A percentile compares a stretch with the other conserved stretches of the same genome.
phyloP scores from a whole-genome alignment of 2,888 invertebrate species.

The Luffia ferchaultella region DNA sequence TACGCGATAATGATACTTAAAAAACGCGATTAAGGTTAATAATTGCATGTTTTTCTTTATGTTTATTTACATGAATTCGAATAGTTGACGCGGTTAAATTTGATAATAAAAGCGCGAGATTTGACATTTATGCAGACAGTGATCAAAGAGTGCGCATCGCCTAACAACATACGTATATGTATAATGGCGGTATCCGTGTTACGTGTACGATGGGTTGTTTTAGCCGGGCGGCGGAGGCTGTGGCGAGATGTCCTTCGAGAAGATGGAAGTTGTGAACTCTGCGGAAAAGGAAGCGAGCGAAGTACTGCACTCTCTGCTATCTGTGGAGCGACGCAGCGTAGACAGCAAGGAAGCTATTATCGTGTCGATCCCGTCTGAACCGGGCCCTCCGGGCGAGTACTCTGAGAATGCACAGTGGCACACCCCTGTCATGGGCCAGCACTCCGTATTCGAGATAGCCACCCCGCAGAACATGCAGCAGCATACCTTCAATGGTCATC shows the following conservation, averaged over 20 bases:
- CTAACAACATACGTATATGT: constrained; percentile 55
- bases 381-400: constrained; percentile 54
- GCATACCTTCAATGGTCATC: constrained; percentile 56
- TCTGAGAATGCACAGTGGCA: constrained; percentile 70
- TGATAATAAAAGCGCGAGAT: constrained; percentile 32
- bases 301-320: constrained; percentile 71
- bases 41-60: constrained; percentile 68
- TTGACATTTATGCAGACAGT: constrained; percentile 23
- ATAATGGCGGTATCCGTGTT: constrained; percentile 13
- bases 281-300: constrained; percentile 78
- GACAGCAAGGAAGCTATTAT: constrained; percentile 63
- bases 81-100: constrained; percentile 61
- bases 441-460: constrained; percentile 56
- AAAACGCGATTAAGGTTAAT: constrained; percentile 69
- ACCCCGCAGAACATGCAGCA: constrained; percentile 49
- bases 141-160: constrained; percentile 40
- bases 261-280: constrained; percentile 71
- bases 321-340: constrained; percentile 72
- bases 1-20: constrained; percentile 70
- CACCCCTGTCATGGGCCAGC: constrained; percentile 67
- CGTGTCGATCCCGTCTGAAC: constrained; percentile 50
- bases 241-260: constrained; percentile 40
- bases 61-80: constrained; percentile 65
- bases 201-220: constrained; percentile 2
- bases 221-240: not conserved